These are phyloP conservation scores for Drosophila melanogaster DNA, from an alignment of 1,140 invertebrate genomes.

Conservation along the genomic window DNA sequence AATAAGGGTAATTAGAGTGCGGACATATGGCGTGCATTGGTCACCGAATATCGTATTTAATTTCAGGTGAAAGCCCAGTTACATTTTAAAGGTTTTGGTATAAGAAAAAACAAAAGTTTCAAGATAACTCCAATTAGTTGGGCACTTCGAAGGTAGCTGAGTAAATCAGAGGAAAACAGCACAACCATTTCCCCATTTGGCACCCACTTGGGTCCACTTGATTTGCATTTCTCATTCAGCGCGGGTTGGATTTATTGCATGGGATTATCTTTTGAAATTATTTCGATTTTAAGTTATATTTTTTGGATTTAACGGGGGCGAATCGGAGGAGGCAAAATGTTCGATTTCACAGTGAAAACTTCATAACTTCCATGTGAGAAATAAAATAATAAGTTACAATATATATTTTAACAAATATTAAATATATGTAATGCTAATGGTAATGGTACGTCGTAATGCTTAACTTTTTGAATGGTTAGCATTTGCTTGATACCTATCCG, in stretches of 20 bases:
- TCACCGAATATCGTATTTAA: slow-evolving; percentile 14
- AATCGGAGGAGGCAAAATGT: background rate
- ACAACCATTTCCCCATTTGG: slow-evolving; percentile 31
- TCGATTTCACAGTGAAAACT: background rate
- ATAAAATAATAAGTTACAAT: background rate
- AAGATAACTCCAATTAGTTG: slow-evolving; percentile 2
- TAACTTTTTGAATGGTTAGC: too few species aligned
- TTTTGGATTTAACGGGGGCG: slow-evolving; percentile 8
- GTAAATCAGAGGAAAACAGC: slow-evolving; percentile 16
- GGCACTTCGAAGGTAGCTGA: background rate
- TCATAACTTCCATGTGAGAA: too few species aligned
- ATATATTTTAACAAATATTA: too few species aligned
- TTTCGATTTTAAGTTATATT: slow-evolving; percentile 1
- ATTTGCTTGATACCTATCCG: too few species aligned
- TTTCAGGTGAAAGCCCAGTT: slow-evolving; percentile 58
- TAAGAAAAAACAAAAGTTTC: background rate
- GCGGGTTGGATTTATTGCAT: background rate
- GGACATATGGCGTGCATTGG: slow-evolving; percentile 45
- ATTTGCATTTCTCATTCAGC: slow-evolving; percentile 36
- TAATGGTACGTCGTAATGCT: too few species aligned
- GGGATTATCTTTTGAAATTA: slow-evolving; percentile 1
- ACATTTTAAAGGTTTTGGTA: background rate
- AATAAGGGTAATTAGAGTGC: slow-evolving; percentile 43
- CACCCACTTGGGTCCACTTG: slow-evolving; percentile 11
- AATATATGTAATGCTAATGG: too few species aligned